phyloP scores from a whole-genome alignment of 1,140 invertebrate species.

The Lasioglossum albipes region DNA sequence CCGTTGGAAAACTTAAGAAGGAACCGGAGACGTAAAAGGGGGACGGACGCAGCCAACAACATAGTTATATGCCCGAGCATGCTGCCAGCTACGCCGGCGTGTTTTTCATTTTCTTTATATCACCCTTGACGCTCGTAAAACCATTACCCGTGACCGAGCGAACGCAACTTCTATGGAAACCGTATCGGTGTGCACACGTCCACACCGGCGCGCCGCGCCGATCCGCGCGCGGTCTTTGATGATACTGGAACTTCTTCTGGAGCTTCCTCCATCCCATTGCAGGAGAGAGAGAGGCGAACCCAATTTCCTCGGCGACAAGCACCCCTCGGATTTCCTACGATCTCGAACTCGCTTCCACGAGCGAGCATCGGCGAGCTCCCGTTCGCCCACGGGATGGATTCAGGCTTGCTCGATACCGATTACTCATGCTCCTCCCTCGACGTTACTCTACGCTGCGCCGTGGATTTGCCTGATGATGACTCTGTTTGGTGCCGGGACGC shows the following conservation, averaged over 20 bases:
- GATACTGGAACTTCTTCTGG: slow-evolving; percentile 74
- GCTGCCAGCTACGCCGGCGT: slow-evolving; percentile 76
- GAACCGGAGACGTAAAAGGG: slow-evolving; percentile 67
- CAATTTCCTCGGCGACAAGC: slow-evolving; percentile 67
- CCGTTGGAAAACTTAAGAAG: slow-evolving; percentile 73
- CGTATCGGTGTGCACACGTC: slow-evolving; percentile 55
- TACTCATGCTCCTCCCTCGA: slow-evolving; percentile 3
- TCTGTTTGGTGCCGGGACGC: too few relatives aligned
- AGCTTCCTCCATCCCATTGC: slow-evolving; percentile 57
- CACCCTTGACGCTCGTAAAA: slow-evolving; percentile 89
- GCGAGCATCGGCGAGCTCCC: background rate
- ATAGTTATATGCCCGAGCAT: slow-evolving; percentile 76
- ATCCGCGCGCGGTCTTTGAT: slow-evolving; percentile 68
- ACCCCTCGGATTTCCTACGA: slow-evolving; percentile 47
- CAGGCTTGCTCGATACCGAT: slow-evolving; percentile 56
- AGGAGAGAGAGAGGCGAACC: slow-evolving; percentile 54
- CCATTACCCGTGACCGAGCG: slow-evolving; percentile 90
- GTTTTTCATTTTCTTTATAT: slow-evolving; percentile 94
- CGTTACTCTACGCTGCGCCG: too few relatives aligned
- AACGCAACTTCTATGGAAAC: slow-evolving; percentile 76
- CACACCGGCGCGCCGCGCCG: slow-evolving; percentile 22
- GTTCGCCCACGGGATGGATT: slow-evolving; percentile 63
- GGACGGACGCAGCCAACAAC: slow-evolving; percentile 47
- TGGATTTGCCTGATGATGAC: background rate
- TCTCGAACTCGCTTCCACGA: background rate